Percentiles rank a stretch among this genome's conserved stretches.
phyloP scores from a whole-genome alignment of 2,113 vertebrate genomes.

The Laticauda laticaudata region DNA sequence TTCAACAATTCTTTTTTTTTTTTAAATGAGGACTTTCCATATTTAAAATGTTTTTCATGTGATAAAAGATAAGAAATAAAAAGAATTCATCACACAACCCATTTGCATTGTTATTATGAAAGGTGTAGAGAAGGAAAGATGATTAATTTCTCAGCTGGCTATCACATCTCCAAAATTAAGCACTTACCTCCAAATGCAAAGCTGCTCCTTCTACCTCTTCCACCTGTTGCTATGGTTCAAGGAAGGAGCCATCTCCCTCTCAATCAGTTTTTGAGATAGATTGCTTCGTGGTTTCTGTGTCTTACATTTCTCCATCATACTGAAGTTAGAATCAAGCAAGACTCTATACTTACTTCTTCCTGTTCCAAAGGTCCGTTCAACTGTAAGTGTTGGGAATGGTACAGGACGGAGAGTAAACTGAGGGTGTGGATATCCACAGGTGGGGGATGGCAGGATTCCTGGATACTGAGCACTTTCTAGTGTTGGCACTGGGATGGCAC shows the following conservation, averaged over 20 bases:
- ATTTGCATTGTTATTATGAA: neutral
- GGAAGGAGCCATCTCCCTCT: neutral
- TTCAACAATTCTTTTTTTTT: too few relatives aligned
- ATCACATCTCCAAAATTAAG: neutral
- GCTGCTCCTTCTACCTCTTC: neutral
- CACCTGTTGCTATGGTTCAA: neutral
- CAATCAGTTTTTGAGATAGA: neutral
- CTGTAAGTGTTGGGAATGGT: constrained; percentile 85
- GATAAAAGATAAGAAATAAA: neutral
- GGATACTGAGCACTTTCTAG: constrained; percentile 91
- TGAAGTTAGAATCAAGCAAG: neutral
- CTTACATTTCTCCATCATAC: neutral
- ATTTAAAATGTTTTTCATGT: neutral
- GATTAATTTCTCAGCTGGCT: neutral
- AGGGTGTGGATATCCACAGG: constrained; percentile 85
- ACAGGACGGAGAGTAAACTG: constrained; percentile 90
- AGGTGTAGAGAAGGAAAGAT: neutral
- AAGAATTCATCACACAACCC: neutral
- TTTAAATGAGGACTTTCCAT: neutral
- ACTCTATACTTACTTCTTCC: constrained; percentile 68
- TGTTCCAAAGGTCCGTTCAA: constrained; percentile 84
- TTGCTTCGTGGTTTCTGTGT: neutral
- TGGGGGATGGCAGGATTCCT: constrained; percentile 88
- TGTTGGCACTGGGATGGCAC: constrained; percentile 89
- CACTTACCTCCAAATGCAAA: neutral